Base-by-base conservation (phyloP, 2,888 invertebrate species). In the Eupithecia abbreviata region DNA sequence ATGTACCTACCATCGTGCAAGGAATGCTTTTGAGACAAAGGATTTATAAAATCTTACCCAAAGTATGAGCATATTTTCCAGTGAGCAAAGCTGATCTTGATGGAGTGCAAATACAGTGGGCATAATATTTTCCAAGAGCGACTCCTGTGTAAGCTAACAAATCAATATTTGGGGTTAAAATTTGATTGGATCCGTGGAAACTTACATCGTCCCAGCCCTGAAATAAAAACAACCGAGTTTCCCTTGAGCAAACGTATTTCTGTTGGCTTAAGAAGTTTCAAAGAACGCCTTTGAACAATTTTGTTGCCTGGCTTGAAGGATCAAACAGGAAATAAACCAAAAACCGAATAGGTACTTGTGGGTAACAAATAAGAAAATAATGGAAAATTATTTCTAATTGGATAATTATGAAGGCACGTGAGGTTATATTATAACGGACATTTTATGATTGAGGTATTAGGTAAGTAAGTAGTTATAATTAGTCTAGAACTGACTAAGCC, bases 121-220 rank as follows among this genome's bases (percentile, higher is more conserved):
- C 97, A 89, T 99, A 98, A 87, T 98, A 97, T 81, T 97, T 96
- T 86, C 98, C 97, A 43, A 99, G 93, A 72, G 98, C 97, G 13
- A 98, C 96, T 4, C 98, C 98, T 82, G 97, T 96, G 89, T 97
- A 97, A 0, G 97, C 98, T 83, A 99, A 89, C 45, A 97, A 96
- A 90, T 99, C 99, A 80, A 99, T 97, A 90, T 99, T 98, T 0
- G 98, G 98, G 0, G 98, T 99, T 65, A 97, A 96, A 82, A 98
- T 97, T 92, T 98, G 97, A 83, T 97, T 95, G 0, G 97, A 97
- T 0, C 98, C 98, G 85, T 98, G 98, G 87, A 98, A 98, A 84
- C 98, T 97, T 12, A 98, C 97, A 90, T 98, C 98, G 85, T 98
- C 97, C 97, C 98, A 98, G 15, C 98, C 98, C 98, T 98, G 47